These are phyloP conservation scores for Lobophora halterata DNA, from an alignment of 2,888 invertebrate genomes.

Conservation along the genomic window DNA sequence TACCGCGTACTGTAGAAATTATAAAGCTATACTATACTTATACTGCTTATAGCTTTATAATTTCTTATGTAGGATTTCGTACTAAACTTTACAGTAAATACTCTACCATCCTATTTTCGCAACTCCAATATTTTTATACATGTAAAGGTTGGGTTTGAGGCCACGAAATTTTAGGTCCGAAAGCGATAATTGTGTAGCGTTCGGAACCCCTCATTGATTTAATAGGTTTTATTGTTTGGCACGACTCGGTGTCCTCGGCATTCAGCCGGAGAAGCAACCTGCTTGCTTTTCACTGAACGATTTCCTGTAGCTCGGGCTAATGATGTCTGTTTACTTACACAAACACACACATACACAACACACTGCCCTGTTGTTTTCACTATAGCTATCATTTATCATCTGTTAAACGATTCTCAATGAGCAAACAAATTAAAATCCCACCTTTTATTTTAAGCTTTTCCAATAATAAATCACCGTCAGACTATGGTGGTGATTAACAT, in stretches of 20 bases:
- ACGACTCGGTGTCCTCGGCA: constrained; percentile 25
- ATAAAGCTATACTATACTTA: no score
- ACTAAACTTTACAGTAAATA: no score
- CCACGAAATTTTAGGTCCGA: no score
- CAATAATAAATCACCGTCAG: constrained; percentile 12
- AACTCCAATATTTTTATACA: no score
- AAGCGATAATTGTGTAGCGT: constrained; percentile 4
- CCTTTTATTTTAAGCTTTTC: constrained; percentile 2
- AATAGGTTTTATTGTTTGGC: constrained; percentile 23
- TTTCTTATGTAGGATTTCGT: no score
- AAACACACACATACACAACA: no score
- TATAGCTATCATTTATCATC: constrained; percentile 40
- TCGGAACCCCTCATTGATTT: constrained; percentile 16
- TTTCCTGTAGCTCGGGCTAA: constrained; percentile 50
- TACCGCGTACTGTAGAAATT: no score
- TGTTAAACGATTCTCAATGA: constrained; percentile 28
- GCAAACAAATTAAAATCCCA: constrained; percentile 1
- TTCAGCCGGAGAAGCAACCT: constrained; percentile 46
- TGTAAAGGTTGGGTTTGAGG: no score
- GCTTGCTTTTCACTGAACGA: constrained; percentile 49
- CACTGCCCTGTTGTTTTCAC: constrained; percentile 44
- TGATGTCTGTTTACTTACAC: constrained; percentile 43
- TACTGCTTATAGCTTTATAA: no score
- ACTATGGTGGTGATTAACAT: constrained; percentile 9
- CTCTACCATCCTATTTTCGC: no score